Percentiles rank a stretch among this genome's conserved stretches.
Conservation (phyloP, 2,888 invertebrate genomes). For the Nomada flava region DNA sequence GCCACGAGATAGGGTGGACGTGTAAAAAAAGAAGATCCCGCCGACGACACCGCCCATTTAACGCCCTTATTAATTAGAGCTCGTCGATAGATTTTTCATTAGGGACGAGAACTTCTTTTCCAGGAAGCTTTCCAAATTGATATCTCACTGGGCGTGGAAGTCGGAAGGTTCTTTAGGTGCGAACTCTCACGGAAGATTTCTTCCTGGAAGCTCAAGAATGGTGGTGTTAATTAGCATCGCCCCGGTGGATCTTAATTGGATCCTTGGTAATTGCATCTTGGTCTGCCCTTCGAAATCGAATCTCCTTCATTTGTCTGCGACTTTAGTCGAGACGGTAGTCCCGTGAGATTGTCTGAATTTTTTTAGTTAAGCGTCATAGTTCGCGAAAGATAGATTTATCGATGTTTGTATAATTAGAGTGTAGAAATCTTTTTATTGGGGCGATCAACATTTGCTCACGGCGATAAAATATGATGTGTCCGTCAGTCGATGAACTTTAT, state of each 20-base stretch:
- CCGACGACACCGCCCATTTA: constrained; percentile 28
- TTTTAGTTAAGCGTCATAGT: no score
- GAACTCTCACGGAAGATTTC: background rate
- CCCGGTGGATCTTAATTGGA: background rate
- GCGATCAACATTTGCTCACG: no score
- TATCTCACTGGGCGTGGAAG: background rate
- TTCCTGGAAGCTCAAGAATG: background rate
- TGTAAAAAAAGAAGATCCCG: constrained; percentile 26
- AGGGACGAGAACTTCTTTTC: background rate
- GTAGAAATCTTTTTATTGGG: no score
- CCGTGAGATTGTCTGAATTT: background rate
- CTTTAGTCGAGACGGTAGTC: background rate
- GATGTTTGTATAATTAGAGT: no score
- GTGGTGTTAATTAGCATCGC: background rate
- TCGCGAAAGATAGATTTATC: no score
- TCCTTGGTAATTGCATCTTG: background rate
- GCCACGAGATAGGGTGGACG: constrained; percentile 12
- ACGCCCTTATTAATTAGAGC: constrained; percentile 46
- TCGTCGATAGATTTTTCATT: constrained; percentile 21
- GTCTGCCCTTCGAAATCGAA: background rate
- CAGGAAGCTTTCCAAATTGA: background rate
- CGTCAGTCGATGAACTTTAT: no score
- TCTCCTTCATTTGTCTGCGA: background rate
- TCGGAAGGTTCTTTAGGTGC: background rate
- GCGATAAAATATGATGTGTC: no score